Conservation (phyloP, 2,113 vertebrate species). For the Tragelaphus buxtoni region DNA sequence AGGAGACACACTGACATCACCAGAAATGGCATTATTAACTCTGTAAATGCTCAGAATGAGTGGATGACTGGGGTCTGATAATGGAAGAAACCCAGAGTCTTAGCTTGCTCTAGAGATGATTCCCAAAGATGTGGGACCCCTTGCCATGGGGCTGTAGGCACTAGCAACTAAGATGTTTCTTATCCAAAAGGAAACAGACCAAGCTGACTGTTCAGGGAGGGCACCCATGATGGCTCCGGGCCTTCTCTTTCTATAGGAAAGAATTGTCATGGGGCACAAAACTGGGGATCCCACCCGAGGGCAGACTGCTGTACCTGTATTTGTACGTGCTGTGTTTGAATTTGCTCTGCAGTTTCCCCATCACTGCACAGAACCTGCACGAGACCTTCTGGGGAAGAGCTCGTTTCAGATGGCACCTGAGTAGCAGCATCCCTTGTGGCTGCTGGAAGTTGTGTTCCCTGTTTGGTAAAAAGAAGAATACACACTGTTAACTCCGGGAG, state of each 20-base stretch:
- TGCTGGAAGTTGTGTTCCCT: not conserved
- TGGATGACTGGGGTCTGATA: not conserved
- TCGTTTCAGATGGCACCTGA: not conserved
- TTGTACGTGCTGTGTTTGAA: conserved; percentile 82
- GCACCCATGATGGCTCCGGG: not conserved
- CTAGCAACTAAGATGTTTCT: not conserved
- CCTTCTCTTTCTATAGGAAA: not conserved
- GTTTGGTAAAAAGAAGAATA: not conserved
- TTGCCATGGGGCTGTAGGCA: not conserved
- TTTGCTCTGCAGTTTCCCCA: conserved; percentile 97
- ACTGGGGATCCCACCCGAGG: not conserved
- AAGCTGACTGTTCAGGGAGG: not conserved
- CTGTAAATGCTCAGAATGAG: not conserved
- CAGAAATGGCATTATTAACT: not conserved
- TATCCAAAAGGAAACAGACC: not conserved
- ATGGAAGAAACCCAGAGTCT: not conserved
- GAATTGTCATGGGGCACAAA: not conserved
- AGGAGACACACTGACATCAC: not conserved
- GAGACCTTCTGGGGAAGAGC: not conserved
- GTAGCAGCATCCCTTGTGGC: not conserved
- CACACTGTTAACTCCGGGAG: not conserved
- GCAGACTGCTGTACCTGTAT: conserved; percentile 84
- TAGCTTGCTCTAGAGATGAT: not conserved
- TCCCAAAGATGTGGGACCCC: not conserved
- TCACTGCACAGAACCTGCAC: conserved; percentile 9